A percentile compares a stretch with the other conserved stretches of the same genome.
These are phyloP conservation scores for Champsocephalus esox DNA, from an alignment of 2,797 vertebrate genomes.

Conservation along the genomic window DNA sequence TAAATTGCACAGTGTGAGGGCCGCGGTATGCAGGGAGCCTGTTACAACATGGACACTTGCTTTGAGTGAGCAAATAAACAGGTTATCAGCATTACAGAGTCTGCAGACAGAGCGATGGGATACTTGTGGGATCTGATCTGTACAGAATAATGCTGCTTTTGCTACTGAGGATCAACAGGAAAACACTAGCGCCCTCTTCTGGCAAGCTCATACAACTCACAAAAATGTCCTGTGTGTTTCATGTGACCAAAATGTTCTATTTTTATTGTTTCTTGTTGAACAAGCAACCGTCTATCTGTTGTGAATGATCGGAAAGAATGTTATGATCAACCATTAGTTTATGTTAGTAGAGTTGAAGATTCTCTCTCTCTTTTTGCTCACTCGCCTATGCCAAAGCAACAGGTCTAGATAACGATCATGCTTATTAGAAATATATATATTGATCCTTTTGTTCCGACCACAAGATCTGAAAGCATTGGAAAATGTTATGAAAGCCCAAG, in stretches of 20 bases:
- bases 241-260: too few species aligned
- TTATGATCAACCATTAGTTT: background rate
- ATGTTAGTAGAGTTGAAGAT: background rate
- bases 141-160: background rate
- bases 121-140: constrained; percentile 37
- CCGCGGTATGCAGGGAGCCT: constrained; percentile 67
- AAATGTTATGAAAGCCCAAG: background rate
- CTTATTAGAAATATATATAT: background rate
- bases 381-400: too few species aligned
- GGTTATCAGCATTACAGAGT: constrained; percentile 19
- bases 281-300: too few species aligned
- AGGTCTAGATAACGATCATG: too few species aligned
- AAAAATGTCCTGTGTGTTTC: too few species aligned
- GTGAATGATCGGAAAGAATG: too few species aligned
- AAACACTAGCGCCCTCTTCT: constrained; percentile 67
- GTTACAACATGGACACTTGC: constrained; percentile 54
- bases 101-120: constrained; percentile 29
- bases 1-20: constrained; percentile 62
- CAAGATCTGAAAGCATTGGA: background rate
- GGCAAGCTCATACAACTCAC: constrained; percentile 14
- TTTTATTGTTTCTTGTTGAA: too few species aligned
- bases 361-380: too few species aligned
- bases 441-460: background rate
- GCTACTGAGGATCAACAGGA: background rate
- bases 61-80: constrained; percentile 61